Percentiles rank a stretch among this genome's conserved stretches.
Evolutionary conservation across 2,888 invertebrate genomes (phyloP).

Genomic region (Bimastos eiseni): DNA sequence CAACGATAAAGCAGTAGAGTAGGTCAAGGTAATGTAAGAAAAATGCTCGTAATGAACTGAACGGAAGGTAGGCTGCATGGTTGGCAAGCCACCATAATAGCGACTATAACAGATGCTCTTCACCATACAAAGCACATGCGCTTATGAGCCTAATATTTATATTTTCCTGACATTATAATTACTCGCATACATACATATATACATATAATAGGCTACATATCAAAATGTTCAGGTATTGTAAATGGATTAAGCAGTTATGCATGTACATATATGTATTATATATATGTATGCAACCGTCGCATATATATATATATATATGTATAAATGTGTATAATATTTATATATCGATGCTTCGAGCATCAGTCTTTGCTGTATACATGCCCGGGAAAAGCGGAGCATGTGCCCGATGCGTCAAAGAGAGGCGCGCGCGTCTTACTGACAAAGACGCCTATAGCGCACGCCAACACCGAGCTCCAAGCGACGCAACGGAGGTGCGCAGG

Average conservation of each 20-base stretch:
- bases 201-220: not conserved
- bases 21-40: not conserved
- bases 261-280: not conserved
- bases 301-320: not conserved
- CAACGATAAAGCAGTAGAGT: not conserved
- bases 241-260: not conserved
- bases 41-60: not conserved
- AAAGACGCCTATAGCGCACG: not conserved
- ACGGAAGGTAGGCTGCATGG: not conserved
- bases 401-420: not conserved
- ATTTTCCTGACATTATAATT: too few species aligned
- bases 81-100: not conserved
- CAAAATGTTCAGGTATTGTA: not conserved
- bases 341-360: not conserved
- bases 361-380: not conserved
- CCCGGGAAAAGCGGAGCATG: not conserved
- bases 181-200: not conserved
- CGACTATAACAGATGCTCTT: not conserved
- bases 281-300: not conserved
- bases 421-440: not conserved
- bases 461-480: not conserved
- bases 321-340: too few species aligned
- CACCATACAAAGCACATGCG: not conserved
- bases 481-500: not conserved
- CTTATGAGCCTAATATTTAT: not conserved